phyloP scores from a whole-genome alignment of 2,888 invertebrate species.

The Archips crataeganus region DNA sequence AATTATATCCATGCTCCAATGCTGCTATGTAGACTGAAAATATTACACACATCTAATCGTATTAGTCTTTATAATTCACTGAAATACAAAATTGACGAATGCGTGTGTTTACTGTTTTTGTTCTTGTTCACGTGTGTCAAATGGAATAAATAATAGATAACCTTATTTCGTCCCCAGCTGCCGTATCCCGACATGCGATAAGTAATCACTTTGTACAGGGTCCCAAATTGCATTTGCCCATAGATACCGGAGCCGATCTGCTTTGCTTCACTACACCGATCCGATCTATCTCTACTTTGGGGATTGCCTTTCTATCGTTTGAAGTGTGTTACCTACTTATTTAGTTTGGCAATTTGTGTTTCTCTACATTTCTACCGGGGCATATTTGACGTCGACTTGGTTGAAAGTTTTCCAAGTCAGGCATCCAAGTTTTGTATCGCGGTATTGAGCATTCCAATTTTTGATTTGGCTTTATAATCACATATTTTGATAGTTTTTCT shows the following conservation, averaged over 20 bases:
- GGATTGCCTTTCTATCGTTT: conserved; percentile 40
- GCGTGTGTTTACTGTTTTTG: not conserved
- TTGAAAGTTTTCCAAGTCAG: conserved; percentile 7
- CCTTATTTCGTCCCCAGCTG: conserved; percentile 31
- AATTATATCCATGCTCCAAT: not conserved
- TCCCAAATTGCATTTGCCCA: conserved; percentile 42
- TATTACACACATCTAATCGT: too few relatives aligned
- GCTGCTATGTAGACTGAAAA: not conserved
- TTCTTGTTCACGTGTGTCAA: conserved; percentile 18
- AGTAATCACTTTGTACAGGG: conserved; percentile 43
- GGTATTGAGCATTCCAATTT: not conserved
- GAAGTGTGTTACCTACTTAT: conserved; percentile 31
- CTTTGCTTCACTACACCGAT: conserved; percentile 32
- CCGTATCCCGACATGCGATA: conserved; percentile 38
- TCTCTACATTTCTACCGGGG: not conserved
- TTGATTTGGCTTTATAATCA: not conserved
- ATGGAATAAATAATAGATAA: conserved; percentile 39
- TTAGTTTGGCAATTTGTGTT: conserved; percentile 34
- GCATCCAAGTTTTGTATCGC: conserved; percentile 6
- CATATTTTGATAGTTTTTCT: too few relatives aligned
- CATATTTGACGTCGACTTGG: conserved; percentile 11
- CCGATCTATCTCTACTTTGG: conserved; percentile 40
- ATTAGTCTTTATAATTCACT: too few relatives aligned
- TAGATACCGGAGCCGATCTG: conserved; percentile 28
- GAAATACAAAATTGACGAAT: too few relatives aligned